Percentiles rank a stretch among this genome's conserved stretches.
Evolutionary conservation across 2,113 vertebrate species (phyloP).

Genomic region (Strix uralensis): DNA sequence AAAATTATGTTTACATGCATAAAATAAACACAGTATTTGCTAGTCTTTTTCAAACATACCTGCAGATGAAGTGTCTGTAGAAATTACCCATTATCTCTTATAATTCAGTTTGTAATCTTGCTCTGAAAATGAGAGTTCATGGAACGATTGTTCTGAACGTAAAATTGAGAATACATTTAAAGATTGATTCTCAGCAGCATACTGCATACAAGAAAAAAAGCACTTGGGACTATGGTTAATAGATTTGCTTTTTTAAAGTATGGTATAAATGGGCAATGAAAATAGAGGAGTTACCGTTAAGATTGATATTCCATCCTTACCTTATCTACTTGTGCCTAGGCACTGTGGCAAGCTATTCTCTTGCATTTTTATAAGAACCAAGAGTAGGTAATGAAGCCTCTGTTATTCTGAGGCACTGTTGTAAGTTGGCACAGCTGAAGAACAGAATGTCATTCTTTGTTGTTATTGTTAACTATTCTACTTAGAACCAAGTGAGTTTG

Average conservation of each 20-base stretch:
- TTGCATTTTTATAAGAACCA: not conserved
- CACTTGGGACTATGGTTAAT: not conserved
- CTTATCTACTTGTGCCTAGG: not conserved
- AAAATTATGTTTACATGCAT: constrained; percentile 19
- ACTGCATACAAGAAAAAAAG: not conserved
- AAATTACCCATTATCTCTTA: not conserved
- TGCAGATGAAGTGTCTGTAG: not conserved
- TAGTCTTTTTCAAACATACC: constrained; percentile 15
- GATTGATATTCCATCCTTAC: not conserved
- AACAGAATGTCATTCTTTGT: not conserved
- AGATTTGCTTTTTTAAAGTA: not conserved
- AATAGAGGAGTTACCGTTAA: not conserved
- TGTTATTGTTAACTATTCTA: not conserved
- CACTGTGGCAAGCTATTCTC: not conserved
- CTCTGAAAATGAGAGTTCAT: not conserved
- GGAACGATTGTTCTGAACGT: not conserved
- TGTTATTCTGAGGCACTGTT: not conserved
- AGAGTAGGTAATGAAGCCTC: not conserved
- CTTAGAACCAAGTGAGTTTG: not conserved
- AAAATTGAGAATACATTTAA: constrained; percentile 3
- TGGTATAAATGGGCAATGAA: not conserved
- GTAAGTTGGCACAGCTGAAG: not conserved
- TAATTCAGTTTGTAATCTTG: constrained; percentile 22
- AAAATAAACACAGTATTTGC: not conserved
- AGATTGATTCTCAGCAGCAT: not conserved